Evolutionary conservation across 2,888 invertebrate genomes (phyloP), one percentile per base, ranked within the genome.

Genomic region (Neocrepidodera transversa): DNA sequence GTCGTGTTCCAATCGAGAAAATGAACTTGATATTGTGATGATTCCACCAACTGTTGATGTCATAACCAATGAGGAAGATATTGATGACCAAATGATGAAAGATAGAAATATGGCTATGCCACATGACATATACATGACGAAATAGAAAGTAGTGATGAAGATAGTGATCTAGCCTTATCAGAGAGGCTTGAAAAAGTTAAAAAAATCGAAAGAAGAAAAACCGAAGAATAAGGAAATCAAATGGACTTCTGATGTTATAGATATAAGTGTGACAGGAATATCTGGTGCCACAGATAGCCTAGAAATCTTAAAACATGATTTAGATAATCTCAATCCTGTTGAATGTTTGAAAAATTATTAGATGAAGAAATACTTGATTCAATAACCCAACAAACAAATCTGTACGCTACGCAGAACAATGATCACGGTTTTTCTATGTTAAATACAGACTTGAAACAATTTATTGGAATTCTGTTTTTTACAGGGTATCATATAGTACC

Each of bases 401-500:
- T n/a, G n/a, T n/a, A n/a, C n/a, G n/a, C n/a, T n/a, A n/a, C n/a
- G n/a, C n/a, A n/a, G n/a, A n/a, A n/a, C n/a, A n/a, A n/a, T n/a
- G n/a, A n/a, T n/a, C n/a, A n/a, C n/a, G n/a, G n/a, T n/a, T n/a
- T n/a, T n/a, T n/a, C n/a, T n/a, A n/a, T n/a, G n/a, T n/a, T n/a
- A n/a, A n/a, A n/a, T n/a, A n/a, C n/a, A n/a, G n/a, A n/a, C 16
- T 13, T 14, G 8, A 42, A 42, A 20, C 11, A 13, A 14, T 45
- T 45, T 26, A 14, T 54, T 45, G 62, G 68, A 17, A 40, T 66
- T 14, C 18, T 60, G 18, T 50, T 73, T 45, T 62, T 75, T 42
- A 66, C 67, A 48, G 72, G 73, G 30, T 74, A 73, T 62, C 72
- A 73, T 62, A 65, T 65, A 62, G 58, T 73, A 60, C 73, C 69